phyloP scores from a whole-genome alignment of 1,140 invertebrate species.

The Zaprionus gabonicus region DNA sequence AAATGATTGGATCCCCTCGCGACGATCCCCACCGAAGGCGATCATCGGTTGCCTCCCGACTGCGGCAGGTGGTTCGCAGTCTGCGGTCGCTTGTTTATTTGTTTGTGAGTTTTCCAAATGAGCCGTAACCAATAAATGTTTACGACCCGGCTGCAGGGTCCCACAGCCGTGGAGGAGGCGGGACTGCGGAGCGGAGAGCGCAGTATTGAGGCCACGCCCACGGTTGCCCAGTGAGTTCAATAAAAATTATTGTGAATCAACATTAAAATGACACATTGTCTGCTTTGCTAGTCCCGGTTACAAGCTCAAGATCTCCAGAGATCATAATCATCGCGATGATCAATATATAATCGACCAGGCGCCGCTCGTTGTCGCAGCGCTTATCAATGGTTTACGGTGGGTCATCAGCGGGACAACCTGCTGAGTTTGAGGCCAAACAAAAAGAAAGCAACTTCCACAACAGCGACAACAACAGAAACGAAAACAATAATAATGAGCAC shows the following conservation, averaged over 20 bases:
- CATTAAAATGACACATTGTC: constrained; percentile 80
- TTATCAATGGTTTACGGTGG: constrained; percentile 45
- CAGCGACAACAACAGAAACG: constrained; percentile 5
- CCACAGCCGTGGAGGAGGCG: constrained; percentile 5
- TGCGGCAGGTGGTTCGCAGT: constrained; percentile 37
- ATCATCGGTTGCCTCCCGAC: background rate
- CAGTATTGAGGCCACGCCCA: constrained; percentile 32
- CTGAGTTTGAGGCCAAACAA: constrained; percentile 33
- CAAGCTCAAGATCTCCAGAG: background rate
- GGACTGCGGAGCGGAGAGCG: background rate
- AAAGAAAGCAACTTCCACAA: constrained; percentile 15
- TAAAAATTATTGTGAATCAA: constrained; percentile 67
- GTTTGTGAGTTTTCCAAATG: constrained; percentile 58
- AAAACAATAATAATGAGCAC: constrained; percentile 22
- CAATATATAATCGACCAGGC: constrained; percentile 32
- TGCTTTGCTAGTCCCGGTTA: background rate
- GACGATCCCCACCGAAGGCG: too few relatives aligned
- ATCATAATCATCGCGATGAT: constrained; percentile 13
- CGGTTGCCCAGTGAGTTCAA: constrained; percentile 51
- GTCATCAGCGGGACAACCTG: constrained; percentile 41
- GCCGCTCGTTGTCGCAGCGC: constrained; percentile 30
- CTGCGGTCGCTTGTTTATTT: constrained; percentile 57
- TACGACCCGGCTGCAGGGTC: constrained; percentile 47
- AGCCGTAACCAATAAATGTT: constrained; percentile 80
- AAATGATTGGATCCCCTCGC: constrained; percentile 8